These are phyloP conservation scores for Homalodisca vitripennis DNA, from an alignment of 1,140 invertebrate genomes.

Conservation along the genomic window DNA sequence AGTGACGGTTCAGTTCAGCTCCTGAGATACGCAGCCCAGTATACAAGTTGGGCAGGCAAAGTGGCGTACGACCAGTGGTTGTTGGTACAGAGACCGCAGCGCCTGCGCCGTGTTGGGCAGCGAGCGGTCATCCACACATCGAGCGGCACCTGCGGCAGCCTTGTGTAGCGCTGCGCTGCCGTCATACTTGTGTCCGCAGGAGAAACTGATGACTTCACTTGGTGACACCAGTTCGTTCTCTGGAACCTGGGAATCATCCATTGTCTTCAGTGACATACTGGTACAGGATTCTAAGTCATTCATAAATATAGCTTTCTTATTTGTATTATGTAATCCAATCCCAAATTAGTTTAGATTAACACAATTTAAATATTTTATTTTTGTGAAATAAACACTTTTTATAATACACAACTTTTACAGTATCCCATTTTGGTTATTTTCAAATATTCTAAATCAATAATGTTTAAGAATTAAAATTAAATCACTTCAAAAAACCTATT, in stretches of 20 bases:
- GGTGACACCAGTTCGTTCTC: background rate
- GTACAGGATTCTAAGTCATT: background rate
- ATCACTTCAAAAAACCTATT: too few relatives aligned
- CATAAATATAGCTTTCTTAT: too few relatives aligned
- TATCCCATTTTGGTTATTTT: too few relatives aligned
- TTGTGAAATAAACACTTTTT: too few relatives aligned
- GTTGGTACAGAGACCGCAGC: slow-evolving; percentile 21
- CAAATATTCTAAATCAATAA: too few relatives aligned
- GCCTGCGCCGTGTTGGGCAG: slow-evolving; percentile 31
- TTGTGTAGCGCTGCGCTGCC: slow-evolving; percentile 22
- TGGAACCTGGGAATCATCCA: background rate
- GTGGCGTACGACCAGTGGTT: slow-evolving; percentile 27
- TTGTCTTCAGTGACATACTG: background rate
- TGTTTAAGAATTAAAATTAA: too few relatives aligned
- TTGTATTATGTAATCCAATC: too few relatives aligned
- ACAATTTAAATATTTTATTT: too few relatives aligned
- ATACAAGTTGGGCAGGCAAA: slow-evolving; percentile 32
- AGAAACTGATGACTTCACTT: slow-evolving; percentile 28
- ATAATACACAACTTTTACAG: too few relatives aligned
- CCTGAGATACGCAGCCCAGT: slow-evolving; percentile 22
- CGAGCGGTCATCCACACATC: slow-evolving; percentile 17
- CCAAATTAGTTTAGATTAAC: too few relatives aligned
- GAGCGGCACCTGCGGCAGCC: slow-evolving; percentile 24
- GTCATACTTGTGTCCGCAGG: slow-evolving; percentile 29
- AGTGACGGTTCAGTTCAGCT: slow-evolving; percentile 23